Base-by-base conservation (phyloP, 2,113 vertebrate genomes). In the Burhinus oedicnemus region DNA sequence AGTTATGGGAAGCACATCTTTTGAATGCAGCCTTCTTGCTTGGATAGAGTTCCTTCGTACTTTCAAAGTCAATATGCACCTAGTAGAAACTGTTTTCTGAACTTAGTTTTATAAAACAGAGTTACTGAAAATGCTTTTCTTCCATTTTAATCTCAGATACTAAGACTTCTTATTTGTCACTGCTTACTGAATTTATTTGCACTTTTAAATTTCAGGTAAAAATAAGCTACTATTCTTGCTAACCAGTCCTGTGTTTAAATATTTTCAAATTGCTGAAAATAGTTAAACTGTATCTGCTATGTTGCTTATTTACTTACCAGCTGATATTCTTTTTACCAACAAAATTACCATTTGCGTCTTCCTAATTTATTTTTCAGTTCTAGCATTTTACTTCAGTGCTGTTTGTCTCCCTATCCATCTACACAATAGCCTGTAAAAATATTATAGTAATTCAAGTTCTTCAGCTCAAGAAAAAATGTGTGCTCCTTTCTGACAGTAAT, bases 11-110 rank as follows among this genome's bases (percentile, higher is more conserved):
- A 58, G 68, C 18, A 58, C 9, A 93, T 51, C 27, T 90, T 62
- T 45, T 34, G 58, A 61, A 14, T 77, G 57, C 29, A 47, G 7
- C 9, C 15, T 49, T 45, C n/a, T 72, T 58, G 19, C 27, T 47
- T 66, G 45, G 26, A 1, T 16, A 1, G 36, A 70, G 30, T 40
- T 75, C 8, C 30, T 62, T 82, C 3, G 0, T 57, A 9, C n/a
- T 82, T 54, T 34, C 11, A 4, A 30, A 87, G 52, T 25, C 49
- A 83, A 6, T 0, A 0, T 34, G 19, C 6, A 17, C 62, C 15
- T 38, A 2, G 22, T n/a, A 21, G 38, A 4, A 77, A 14, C 18
- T 74, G 13, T 52, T 92, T 76, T 30, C 30, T 89, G 32, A 68
- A 32, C 23, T 55, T 9, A 2, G 1, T 23, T 85, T 81, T 90